Base-by-base conservation (phyloP, 2,888 invertebrate species). In the Adineta ricciae region DNA sequence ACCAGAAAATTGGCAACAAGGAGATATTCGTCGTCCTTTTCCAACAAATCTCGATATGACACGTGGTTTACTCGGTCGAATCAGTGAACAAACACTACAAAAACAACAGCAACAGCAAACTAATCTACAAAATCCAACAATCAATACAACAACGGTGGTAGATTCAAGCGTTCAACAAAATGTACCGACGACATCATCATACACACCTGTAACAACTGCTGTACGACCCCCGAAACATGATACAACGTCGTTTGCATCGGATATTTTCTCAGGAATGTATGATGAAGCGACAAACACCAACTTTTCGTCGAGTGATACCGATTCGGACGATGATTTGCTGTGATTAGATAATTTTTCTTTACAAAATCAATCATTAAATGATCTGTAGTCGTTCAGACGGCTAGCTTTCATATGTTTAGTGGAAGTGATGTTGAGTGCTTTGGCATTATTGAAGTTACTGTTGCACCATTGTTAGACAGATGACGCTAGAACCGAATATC, bases 21-120 rank as follows among this genome's bases (percentile, higher is more conserved):
- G 87, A 19, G 86, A 87, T 85, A 86, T 86, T 24, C 73, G 86
- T 27, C 46, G 87, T 24, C 87, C 87, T 21, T 87, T 86, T 83
- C 87, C 87, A 41, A 87, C 85, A 21, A 86, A 86, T 52, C 85
- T 85, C n/a, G 87, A 87, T 38, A 87, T 87, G 83, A 52, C 85
- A 49, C 54, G 85, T 27, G 87, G 87, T 32, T 84, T 83, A 46
- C 78, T 86, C 19, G 84, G 84, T 24, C 83, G 72, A 32, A 41
- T 86, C 16, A 84, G 84, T 36, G 86, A 86, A 52, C 52, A 52
- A 52, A 52, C 52, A 52, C 24, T 52, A 52, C 52, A 52, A 46
- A 46, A 46, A 52, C 52, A 52, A 52, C 52, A 52, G 24, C 52
- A 52, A 21, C 52, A 52, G 24, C 21, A 21, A 52, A 21, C 21